Percentiles rank a stretch among this genome's conserved stretches.
phyloP scores from a whole-genome alignment of 2,797 vertebrate species.

The Buphagus erythrorhynchus region DNA sequence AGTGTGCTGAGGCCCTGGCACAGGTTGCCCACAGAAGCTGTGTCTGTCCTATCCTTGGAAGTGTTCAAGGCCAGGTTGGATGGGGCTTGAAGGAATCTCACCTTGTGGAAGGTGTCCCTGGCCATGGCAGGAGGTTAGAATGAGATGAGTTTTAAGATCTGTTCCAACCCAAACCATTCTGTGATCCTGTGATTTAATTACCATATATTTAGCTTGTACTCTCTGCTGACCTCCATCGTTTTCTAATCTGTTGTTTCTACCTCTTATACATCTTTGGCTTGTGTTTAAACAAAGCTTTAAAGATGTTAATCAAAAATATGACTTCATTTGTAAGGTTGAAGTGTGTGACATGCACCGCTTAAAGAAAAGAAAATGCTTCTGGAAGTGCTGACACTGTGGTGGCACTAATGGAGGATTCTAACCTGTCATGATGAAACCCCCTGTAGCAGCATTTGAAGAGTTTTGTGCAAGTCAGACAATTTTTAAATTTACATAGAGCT shows the following conservation, averaged over 20 bases:
- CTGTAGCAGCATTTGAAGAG: background rate
- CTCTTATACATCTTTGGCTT: background rate
- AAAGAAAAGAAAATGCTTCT: background rate
- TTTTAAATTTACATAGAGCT: background rate
- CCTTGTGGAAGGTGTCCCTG: background rate
- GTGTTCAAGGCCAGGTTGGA: background rate
- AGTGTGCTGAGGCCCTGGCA: background rate
- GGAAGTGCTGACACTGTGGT: background rate
- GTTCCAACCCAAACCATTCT: background rate
- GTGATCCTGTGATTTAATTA: background rate
- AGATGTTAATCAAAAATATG: background rate
- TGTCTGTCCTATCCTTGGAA: background rate
- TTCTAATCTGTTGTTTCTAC: background rate
- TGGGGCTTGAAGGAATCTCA: accelerated
- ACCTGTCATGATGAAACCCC: background rate
- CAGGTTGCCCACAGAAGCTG: background rate
- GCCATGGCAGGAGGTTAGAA: background rate
- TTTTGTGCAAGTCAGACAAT: background rate
- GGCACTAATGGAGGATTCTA: background rate
- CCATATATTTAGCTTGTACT: background rate
- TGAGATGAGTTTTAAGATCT: background rate
- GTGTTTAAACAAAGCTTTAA: background rate
- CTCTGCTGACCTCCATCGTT: background rate
- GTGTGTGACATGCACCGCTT: accelerated
- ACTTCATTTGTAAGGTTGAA: background rate